A percentile compares a stretch with the other conserved stretches of the same genome.
These are phyloP conservation scores for Manis pentadactyla DNA, from an alignment of 2,797 vertebrate genomes.

Conservation along the genomic window DNA sequence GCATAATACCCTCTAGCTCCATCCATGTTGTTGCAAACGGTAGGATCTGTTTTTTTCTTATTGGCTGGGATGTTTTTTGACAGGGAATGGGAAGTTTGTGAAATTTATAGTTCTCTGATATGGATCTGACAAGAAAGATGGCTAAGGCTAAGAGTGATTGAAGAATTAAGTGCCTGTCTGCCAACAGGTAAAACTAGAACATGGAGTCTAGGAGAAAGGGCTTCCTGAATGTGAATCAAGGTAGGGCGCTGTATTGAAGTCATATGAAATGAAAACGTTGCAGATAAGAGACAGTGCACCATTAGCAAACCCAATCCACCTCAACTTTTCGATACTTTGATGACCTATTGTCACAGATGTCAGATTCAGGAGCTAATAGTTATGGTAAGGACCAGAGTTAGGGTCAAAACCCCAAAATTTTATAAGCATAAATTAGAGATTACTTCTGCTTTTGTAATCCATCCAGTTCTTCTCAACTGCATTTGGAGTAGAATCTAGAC, in stretches of 20 bases:
- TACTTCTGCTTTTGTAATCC: not conserved
- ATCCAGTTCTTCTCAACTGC: not conserved
- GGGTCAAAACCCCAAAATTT: not conserved
- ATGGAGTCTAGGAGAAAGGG: not conserved
- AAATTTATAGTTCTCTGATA: not conserved
- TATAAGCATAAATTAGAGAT: not conserved
- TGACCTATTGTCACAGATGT: not conserved
- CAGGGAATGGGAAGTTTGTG: not conserved
- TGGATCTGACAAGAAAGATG: not conserved
- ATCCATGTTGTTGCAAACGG: too few species aligned
- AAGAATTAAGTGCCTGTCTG: conserved; percentile 19
- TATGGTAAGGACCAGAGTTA: not conserved
- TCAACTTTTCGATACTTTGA: not conserved
- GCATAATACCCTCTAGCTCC: too few species aligned
- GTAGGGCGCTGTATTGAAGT: not conserved
- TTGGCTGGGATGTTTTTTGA: not conserved
- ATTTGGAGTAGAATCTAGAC: not conserved
- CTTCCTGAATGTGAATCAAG: not conserved
- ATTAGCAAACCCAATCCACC: not conserved
- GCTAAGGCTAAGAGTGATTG: not conserved
- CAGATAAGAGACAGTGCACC: not conserved
- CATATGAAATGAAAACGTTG: not conserved
- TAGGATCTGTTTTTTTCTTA: too few species aligned
- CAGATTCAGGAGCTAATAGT: not conserved
- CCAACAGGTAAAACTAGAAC: not conserved